Conservation (phyloP, 92 coral and sea anemone genomes). For the Epizoanthus fatuus region DNA sequence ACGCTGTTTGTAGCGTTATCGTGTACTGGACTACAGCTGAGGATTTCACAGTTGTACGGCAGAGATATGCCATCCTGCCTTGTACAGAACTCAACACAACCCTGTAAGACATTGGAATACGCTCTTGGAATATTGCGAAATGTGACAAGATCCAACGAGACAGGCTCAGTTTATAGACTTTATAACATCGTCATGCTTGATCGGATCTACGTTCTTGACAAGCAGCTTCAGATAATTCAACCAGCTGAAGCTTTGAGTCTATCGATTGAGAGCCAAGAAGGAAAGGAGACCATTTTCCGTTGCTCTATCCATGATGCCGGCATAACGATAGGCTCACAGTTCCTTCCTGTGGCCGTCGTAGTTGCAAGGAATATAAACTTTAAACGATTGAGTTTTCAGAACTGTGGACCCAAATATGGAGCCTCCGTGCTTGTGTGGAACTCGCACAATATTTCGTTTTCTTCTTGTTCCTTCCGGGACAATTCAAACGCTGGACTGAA, state of each 20-base stretch:
- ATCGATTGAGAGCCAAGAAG: slow-evolving; percentile 47
- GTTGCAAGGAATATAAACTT: slow-evolving; percentile 60
- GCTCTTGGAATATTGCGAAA: slow-evolving; percentile 65
- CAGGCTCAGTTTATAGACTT: background rate
- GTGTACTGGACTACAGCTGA: slow-evolving; percentile 19
- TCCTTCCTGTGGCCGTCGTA: background rate
- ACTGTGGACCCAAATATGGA: slow-evolving; percentile 66
- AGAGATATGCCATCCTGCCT: slow-evolving; percentile 66
- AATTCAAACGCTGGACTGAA: slow-evolving; percentile 81
- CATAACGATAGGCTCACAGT: slow-evolving; percentile 59
- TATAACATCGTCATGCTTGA: slow-evolving; percentile 68
- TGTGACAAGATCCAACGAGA: slow-evolving; percentile 4
- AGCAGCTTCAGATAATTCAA: slow-evolving; percentile 62
- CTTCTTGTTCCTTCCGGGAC: slow-evolving; percentile 73
- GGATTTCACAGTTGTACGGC: slow-evolving; percentile 74
- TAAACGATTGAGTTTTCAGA: slow-evolving; percentile 69
- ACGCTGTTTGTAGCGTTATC: background rate
- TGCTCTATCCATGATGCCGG: slow-evolving; percentile 56
- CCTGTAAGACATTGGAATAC: slow-evolving; percentile 74
- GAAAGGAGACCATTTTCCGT: slow-evolving; percentile 34
- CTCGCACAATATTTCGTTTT: slow-evolving; percentile 72
- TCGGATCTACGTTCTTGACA: slow-evolving; percentile 31
- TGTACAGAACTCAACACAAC: slow-evolving; percentile 31
- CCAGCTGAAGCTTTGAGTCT: slow-evolving; percentile 48
- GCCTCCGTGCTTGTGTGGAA: slow-evolving; percentile 80